Conservation (phyloP, 2,113 vertebrate genomes). For the Prunella himalayana region DNA sequence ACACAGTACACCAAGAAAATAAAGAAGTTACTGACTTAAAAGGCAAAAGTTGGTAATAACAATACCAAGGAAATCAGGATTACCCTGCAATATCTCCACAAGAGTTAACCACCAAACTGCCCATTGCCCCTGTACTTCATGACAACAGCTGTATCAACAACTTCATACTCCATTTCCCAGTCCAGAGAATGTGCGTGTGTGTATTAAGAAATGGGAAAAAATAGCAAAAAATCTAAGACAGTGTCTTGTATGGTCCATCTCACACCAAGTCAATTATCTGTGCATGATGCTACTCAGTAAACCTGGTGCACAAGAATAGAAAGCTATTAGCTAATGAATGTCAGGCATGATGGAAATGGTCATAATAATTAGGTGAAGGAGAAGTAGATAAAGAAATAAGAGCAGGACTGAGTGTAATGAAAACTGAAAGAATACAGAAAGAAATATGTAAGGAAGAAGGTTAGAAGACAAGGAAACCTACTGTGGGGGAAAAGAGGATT, state of each 20-base stretch:
- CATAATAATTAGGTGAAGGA: not conserved
- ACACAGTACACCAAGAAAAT: not conserved
- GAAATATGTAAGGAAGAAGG: not conserved
- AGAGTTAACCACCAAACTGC: not conserved
- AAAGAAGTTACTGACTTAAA: not conserved
- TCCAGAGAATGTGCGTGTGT: not conserved
- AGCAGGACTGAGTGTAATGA: not conserved
- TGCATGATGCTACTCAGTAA: not conserved
- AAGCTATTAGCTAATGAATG: not conserved
- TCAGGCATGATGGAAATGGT: not conserved
- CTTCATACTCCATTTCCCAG: not conserved
- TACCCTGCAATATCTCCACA: not conserved
- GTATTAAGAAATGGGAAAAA: not conserved
- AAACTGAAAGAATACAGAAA: not conserved
- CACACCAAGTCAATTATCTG: not conserved
- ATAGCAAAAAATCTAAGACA: not conserved
- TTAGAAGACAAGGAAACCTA: not conserved
- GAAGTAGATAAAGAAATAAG: not conserved
- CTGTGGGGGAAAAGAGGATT: not conserved
- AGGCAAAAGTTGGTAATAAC: not conserved
- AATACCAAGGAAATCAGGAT: not conserved
- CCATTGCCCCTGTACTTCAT: accelerated
- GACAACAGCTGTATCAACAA: not conserved
- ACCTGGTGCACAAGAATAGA: not conserved
- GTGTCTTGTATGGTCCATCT: not conserved